phyloP scores from a whole-genome alignment of 1,140 invertebrate genomes.

The Lucilia sericata region DNA sequence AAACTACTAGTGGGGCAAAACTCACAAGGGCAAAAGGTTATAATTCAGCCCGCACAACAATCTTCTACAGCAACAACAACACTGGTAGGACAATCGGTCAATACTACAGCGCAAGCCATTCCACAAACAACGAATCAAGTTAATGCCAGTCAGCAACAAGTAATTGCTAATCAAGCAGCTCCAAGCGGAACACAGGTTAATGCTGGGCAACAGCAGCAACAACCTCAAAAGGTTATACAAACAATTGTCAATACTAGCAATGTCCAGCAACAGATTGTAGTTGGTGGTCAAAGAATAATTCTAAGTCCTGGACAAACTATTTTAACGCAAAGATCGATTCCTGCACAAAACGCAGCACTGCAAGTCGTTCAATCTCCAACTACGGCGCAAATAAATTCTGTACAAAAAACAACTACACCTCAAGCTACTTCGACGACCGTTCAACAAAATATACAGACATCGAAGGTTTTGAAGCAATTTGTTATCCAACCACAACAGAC shows the following conservation, averaged over 20 bases:
- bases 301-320: conserved; percentile 66
- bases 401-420: conserved; percentile 41
- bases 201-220: conserved; percentile 45
- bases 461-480: conserved; percentile 50
- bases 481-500: conserved; percentile 56
- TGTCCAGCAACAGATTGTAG: conserved; percentile 65
- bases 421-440: conserved; percentile 49
- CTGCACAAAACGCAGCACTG: conserved; percentile 56
- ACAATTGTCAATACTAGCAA: conserved; percentile 67
- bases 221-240: conserved; percentile 65
- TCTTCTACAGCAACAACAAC: conserved; percentile 42
- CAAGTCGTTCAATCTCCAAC: conserved; percentile 57
- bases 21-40: conserved; percentile 63
- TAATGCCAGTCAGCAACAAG: conserved; percentile 51
- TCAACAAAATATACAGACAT: conserved; percentile 54
- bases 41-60: conserved; percentile 54
- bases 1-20: conserved; percentile 63
- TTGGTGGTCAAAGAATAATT: conserved; percentile 64
- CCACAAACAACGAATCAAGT: conserved; percentile 43
- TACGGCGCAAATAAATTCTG: not conserved
- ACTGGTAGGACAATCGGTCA: not conserved
- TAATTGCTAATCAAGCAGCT: conserved; percentile 54
- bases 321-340: conserved; percentile 62
- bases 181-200: conserved; percentile 31
- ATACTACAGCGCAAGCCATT: not conserved